These are phyloP conservation scores for Caenorhabditis sp. DNA, from an alignment of 2,888 invertebrate genomes.

Conservation along the genomic window DNA sequence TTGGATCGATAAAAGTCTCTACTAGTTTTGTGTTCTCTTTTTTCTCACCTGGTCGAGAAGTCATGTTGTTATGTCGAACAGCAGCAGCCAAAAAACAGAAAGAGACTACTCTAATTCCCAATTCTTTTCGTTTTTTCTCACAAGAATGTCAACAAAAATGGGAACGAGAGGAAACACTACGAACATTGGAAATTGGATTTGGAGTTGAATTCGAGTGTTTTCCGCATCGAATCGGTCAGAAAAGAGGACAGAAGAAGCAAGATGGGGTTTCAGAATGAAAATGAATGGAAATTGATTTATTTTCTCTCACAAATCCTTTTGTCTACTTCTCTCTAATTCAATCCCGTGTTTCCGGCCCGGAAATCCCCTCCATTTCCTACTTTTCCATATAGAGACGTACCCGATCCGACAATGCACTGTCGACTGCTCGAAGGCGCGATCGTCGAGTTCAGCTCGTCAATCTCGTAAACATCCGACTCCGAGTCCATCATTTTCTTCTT, in stretches of 20 bases:
- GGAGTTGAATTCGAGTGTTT: too few relatives aligned
- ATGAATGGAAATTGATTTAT: too few relatives aligned
- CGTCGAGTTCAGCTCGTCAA: slow-evolving; percentile 52
- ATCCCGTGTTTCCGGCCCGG: too few relatives aligned
- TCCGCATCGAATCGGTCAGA: too few relatives aligned
- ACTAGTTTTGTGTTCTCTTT: too few relatives aligned
- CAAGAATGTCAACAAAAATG: slow-evolving; percentile 2
- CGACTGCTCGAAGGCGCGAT: slow-evolving; percentile 50
- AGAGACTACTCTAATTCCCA: slow-evolving; percentile 5
- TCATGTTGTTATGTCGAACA: slow-evolving; percentile 2
- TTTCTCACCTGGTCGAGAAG: background rate
- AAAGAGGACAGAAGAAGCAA: too few relatives aligned
- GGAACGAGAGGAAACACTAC: slow-evolving; percentile 2
- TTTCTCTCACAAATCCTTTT: too few relatives aligned
- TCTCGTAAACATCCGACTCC: slow-evolving; percentile 42
- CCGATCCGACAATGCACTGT: slow-evolving; percentile 50
- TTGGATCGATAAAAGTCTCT: too few relatives aligned
- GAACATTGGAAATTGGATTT: background rate
- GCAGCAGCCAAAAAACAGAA: background rate
- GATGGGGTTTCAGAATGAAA: too few relatives aligned
- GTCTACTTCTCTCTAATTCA: too few relatives aligned
- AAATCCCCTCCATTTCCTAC: too few relatives aligned
- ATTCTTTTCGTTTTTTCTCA: background rate
- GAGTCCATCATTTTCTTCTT: slow-evolving; percentile 40
- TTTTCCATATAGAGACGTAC: slow-evolving; percentile 10